A percentile compares a stretch with the other conserved stretches of the same genome.
Conservation (phyloP, 2,888 invertebrate genomes). For the Apotomis betuletana region DNA sequence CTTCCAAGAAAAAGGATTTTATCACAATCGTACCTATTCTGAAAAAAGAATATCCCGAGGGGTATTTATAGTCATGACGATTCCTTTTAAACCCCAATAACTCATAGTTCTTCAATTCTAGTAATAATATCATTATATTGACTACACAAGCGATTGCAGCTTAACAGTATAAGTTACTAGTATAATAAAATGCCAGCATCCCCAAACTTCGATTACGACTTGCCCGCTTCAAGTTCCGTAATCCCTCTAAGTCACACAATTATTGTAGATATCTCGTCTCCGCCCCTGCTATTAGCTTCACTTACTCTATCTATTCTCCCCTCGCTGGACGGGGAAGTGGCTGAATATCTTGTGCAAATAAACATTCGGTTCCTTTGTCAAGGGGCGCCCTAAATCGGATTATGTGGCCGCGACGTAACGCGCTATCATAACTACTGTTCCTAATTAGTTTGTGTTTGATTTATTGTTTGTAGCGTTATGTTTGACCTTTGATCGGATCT, state of each 20-base stretch:
- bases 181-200: conserved; percentile 26
- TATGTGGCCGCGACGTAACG: conserved; percentile 65
- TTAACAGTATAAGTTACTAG: conserved; percentile 9
- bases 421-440: conserved; percentile 58
- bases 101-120: not conserved
- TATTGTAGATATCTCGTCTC: conserved; percentile 65
- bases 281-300: conserved; percentile 78
- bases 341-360: conserved; percentile 84
- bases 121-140: not conserved
- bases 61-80: not conserved
- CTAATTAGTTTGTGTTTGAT: conserved; percentile 65
- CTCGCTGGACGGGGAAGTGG: conserved; percentile 78
- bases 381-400: conserved; percentile 77
- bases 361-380: conserved; percentile 78
- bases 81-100: not conserved
- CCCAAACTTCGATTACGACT: conserved; percentile 36
- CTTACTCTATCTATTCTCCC: conserved; percentile 70
- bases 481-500: conserved; percentile 7
- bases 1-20: too few relatives aligned
- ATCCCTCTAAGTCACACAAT: conserved; percentile 74
- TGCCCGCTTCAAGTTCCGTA: conserved; percentile 50
- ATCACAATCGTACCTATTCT: too few relatives aligned
- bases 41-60: too few relatives aligned
- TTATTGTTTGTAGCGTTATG: conserved; percentile 23
- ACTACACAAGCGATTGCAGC: not conserved